Evolutionary conservation across 2,888 invertebrate genomes (phyloP).

Genomic region (Oeneis ivallda): DNA sequence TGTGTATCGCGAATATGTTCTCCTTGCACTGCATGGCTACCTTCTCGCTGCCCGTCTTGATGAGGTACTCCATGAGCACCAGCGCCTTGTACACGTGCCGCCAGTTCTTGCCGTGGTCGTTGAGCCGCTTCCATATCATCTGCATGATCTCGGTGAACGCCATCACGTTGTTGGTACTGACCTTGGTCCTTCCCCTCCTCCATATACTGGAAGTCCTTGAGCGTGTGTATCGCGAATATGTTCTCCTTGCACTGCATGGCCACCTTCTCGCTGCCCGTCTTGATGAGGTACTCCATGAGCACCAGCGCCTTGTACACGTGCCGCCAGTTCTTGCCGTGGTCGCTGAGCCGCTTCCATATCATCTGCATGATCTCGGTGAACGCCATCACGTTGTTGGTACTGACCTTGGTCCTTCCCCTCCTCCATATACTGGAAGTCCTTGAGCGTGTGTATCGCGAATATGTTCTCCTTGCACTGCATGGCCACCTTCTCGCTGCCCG

Average conservation of each 20-base stretch:
- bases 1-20: constrained; percentile 91
- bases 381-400: constrained; percentile 99
- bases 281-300: constrained; percentile 97
- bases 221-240: constrained; percentile 99
- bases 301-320: constrained; percentile 98
- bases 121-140: constrained; percentile 99
- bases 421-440: constrained; percentile 98
- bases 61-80: constrained; percentile 96
- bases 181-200: constrained; percentile 99
- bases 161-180: constrained; percentile 99
- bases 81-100: constrained; percentile 97
- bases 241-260: constrained; percentile 99
- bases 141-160: constrained; percentile 99
- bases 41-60: constrained; percentile 99
- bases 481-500: constrained; percentile 99
- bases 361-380: constrained; percentile 99
- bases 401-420: constrained; percentile 97
- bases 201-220: constrained; percentile 98
- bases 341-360: constrained; percentile 99
- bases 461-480: constrained; percentile 99
- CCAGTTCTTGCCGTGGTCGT: constrained; percentile 99
- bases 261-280: constrained; percentile 99
- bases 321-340: constrained; percentile 99
- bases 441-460: constrained; percentile 98
- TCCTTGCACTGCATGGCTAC: constrained; percentile 99